Evolutionary conservation across 1,140 invertebrate species (phyloP).

Genomic region (Triops longicaudatus): DNA sequence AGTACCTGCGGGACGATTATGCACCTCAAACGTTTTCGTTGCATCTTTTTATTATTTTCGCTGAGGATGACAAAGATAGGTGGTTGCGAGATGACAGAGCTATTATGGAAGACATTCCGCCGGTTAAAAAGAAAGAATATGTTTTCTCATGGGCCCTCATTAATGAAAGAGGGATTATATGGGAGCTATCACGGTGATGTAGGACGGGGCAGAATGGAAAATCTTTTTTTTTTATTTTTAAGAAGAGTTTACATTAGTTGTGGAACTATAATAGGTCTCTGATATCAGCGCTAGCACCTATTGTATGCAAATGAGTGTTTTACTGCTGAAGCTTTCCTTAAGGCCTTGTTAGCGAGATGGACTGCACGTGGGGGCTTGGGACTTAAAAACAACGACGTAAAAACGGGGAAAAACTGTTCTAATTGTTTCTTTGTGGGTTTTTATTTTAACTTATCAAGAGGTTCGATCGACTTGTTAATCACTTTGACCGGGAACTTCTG

Average conservation of each 20-base stretch:
- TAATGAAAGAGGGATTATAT: not conserved
- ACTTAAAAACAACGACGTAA: not conserved
- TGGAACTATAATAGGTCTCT: conserved; percentile 1
- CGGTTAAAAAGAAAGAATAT: conserved; percentile 6
- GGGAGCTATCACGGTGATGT: not conserved
- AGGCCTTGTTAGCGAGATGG: conserved; percentile 1
- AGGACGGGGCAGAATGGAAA: not conserved
- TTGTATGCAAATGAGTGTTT: conserved; percentile 15
- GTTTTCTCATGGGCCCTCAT: conserved; percentile 6
- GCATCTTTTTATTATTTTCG: not conserved
- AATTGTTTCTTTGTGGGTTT: not conserved
- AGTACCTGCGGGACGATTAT: conserved; percentile 1
- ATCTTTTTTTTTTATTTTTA: not conserved
- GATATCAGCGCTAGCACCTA: not conserved
- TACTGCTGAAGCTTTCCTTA: not conserved
- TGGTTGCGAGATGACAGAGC: not conserved
- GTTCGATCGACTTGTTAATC: not conserved
- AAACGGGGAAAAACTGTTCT: not conserved
- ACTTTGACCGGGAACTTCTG: not conserved
- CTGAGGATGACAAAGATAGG: conserved; percentile 1
- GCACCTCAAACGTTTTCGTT: not conserved
- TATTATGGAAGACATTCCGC: not conserved
- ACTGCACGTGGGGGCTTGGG: not conserved
- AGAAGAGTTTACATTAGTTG: not conserved
- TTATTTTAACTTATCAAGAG: not conserved